phyloP scores from a whole-genome alignment of 1,140 invertebrate genomes.

The Metopolophium dirhodum region DNA sequence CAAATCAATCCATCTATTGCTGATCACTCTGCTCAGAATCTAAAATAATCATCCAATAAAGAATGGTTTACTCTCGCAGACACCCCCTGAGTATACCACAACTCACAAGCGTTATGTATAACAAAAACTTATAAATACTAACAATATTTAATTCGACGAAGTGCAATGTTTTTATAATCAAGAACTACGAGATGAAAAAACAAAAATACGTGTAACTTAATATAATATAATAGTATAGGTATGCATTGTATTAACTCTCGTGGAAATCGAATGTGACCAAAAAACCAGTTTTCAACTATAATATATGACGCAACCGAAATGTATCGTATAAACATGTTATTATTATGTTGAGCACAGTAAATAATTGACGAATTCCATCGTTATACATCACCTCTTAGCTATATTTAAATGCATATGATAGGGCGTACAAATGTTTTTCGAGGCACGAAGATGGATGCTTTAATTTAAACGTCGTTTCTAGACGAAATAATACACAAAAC shows the following conservation, averaged over 20 bases:
- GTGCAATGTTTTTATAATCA: neutral
- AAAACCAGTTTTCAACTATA: constrained; percentile 5
- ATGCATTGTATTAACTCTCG: neutral
- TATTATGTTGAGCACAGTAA: neutral
- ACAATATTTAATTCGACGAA: neutral
- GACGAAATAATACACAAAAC: neutral
- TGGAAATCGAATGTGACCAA: neutral
- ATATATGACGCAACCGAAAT: neutral
- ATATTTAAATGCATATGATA: neutral
- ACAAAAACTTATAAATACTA: neutral
- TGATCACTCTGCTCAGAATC: too few species aligned
- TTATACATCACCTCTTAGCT: neutral
- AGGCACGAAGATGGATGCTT: neutral
- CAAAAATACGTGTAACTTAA: neutral
- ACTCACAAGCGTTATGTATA: neutral
- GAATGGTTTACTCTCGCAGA: too few species aligned
- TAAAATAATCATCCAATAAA: too few species aligned
- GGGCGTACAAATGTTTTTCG: neutral
- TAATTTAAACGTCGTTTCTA: neutral
- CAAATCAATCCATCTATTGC: too few species aligned
- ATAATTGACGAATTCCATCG: neutral
- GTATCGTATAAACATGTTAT: neutral
- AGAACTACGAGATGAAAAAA: neutral
- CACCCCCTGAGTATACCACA: too few species aligned
- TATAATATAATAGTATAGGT: too few species aligned